phyloP scores from a whole-genome alignment of 2,113 vertebrate genomes.

The Erythrolamprus reginae region DNA sequence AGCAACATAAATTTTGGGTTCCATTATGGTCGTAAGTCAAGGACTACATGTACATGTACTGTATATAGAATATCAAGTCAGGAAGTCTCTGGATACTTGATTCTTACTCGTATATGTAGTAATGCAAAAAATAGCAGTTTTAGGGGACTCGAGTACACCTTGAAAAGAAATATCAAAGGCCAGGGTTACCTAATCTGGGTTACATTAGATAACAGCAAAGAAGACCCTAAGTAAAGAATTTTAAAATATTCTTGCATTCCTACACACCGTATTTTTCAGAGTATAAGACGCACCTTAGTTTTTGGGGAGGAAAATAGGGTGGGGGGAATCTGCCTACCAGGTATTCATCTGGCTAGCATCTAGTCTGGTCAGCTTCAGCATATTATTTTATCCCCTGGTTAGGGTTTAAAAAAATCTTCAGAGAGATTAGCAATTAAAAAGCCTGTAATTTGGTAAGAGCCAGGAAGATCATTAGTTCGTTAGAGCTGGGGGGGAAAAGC shows the following conservation, averaged over 20 bases:
- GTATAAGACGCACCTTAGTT: no score
- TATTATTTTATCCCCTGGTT: no score
- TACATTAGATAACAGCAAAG: not conserved
- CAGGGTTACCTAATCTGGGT: not conserved
- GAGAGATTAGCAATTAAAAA: no score
- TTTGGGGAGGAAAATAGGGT: no score
- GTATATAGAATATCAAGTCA: constrained; percentile 18
- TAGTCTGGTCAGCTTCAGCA: no score
- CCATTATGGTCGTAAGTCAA: not conserved
- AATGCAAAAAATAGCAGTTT: not conserved
- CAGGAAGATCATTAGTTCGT: no score
- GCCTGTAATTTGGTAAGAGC: no score
- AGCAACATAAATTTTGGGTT: not conserved
- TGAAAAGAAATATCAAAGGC: not conserved
- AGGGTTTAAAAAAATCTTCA: no score
- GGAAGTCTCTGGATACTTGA: not conserved
- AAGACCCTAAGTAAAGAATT: not conserved
- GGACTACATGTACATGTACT: not conserved
- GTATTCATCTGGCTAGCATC: no score
- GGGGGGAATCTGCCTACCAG: no score
- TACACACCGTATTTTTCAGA: no score
- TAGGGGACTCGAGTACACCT: not conserved
- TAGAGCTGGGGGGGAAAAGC: no score
- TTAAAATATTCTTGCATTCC: not conserved
- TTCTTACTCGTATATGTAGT: not conserved